phyloP scores from a whole-genome alignment of 2,113 vertebrate species.

The Heterocephalus glaber region DNA sequence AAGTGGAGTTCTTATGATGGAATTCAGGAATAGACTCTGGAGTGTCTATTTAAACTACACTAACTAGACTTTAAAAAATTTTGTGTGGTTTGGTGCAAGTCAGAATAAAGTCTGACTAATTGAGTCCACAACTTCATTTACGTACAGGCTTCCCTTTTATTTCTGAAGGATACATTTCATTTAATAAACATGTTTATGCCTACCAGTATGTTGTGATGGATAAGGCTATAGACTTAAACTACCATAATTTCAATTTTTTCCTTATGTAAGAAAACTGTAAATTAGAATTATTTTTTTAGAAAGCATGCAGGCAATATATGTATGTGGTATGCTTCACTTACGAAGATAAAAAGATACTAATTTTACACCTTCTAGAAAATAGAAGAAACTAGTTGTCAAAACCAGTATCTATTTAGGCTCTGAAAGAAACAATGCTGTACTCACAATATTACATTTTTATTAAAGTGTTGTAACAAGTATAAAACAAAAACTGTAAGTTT shows the following conservation, averaged over 20 bases:
- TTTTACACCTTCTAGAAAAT: slow-evolving; percentile 83
- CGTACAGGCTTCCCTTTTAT: slow-evolving; percentile 82
- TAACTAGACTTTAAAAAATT: slow-evolving; percentile 76
- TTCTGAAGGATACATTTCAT: slow-evolving; percentile 83
- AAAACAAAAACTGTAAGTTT: slow-evolving; percentile 76
- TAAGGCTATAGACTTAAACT: slow-evolving; percentile 82
- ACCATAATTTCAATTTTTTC: slow-evolving; percentile 81
- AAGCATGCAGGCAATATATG: slow-evolving; percentile 83
- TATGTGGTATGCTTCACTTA: slow-evolving; percentile 82
- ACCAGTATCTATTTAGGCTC: slow-evolving; percentile 83
- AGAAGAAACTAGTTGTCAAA: slow-evolving; percentile 83
- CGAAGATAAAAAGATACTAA: slow-evolving; percentile 66
- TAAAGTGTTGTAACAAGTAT: slow-evolving; percentile 75
- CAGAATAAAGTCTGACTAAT: slow-evolving; percentile 81
- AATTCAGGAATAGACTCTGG: slow-evolving; percentile 43
- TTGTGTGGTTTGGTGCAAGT: slow-evolving; percentile 82
- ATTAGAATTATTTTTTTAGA: slow-evolving; percentile 81
- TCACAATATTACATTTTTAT: slow-evolving; percentile 79
- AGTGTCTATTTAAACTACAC: slow-evolving; percentile 71
- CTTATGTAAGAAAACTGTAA: slow-evolving; percentile 82
- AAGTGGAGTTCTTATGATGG: slow-evolving; percentile 43
- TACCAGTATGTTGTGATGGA: slow-evolving; percentile 87
- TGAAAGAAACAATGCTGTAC: slow-evolving; percentile 83
- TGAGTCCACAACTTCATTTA: slow-evolving; percentile 86
- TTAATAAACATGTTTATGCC: slow-evolving; percentile 86